Percentiles rank a stretch among this genome's conserved stretches.
phyloP scores from a whole-genome alignment of 2,888 invertebrate species.

The Cosmia pyralina region DNA sequence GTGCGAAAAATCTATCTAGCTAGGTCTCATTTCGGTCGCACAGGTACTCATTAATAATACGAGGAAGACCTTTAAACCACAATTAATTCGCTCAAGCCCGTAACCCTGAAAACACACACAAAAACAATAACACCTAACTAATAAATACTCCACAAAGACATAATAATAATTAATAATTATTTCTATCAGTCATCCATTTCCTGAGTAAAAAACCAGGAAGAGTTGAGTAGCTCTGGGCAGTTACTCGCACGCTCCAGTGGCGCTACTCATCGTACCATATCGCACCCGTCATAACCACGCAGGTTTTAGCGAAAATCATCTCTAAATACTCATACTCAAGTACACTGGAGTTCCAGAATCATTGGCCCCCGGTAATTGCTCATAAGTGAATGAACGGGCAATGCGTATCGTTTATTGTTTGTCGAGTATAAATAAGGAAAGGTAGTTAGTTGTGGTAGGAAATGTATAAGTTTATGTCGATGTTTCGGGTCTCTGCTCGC shows the following conservation, averaged over 20 bases:
- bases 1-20: too few relatives aligned
- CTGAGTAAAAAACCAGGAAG: conserved; percentile 80
- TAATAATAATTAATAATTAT: conserved; percentile 47
- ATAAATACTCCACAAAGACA: conserved; percentile 29
- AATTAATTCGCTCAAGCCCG: conserved; percentile 7
- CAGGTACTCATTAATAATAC: not conserved
- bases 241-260: conserved; percentile 80
- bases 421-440: conserved; percentile 46
- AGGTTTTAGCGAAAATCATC: conserved; percentile 68
- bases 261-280: conserved; percentile 85
- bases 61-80: conserved; percentile 1
- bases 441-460: not conserved
- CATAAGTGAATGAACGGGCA: conserved; percentile 85
- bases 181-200: conserved; percentile 72
- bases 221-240: conserved; percentile 74
- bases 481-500: not conserved
- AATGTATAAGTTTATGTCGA: conserved; percentile 1
- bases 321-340: conserved; percentile 49
- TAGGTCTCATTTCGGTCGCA: too few relatives aligned
- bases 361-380: conserved; percentile 74
- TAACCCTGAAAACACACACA: conserved; percentile 19
- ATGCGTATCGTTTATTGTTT: conserved; percentile 58
- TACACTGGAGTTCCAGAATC: conserved; percentile 47
- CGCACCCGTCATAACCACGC: conserved; percentile 79
- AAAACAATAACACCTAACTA: conserved; percentile 24